Conservation (phyloP, 2,797 vertebrate genomes). For the Aphelocoma californica region DNA sequence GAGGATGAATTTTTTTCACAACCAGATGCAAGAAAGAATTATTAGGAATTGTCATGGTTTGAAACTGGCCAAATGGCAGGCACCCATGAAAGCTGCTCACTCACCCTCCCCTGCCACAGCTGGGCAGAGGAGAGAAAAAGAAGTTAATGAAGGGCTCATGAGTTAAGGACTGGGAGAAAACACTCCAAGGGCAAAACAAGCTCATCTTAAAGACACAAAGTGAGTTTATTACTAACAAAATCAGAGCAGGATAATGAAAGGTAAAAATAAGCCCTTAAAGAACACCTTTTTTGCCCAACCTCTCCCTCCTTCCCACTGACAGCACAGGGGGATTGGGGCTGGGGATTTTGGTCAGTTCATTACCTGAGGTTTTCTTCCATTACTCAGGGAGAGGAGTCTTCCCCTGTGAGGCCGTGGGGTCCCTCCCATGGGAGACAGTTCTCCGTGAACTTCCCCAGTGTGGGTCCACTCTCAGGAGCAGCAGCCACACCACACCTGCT, state of each 20-base stretch:
- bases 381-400: neutral
- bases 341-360: neutral
- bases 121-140: neutral
- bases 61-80: neutral
- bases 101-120: neutral
- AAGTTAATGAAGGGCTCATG: neutral
- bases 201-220: neutral
- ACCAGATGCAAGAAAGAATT: neutral
- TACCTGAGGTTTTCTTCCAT: rapidly evolving
- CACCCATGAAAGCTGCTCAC: rapidly evolving
- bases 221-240: neutral
- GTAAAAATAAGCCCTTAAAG: neutral
- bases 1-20: neutral
- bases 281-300: rapidly evolving
- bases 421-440: rapidly evolving
- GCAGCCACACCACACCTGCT: too few relatives aligned
- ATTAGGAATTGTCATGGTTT: neutral
- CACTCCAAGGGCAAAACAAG: neutral
- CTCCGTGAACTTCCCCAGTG: rapidly evolving
- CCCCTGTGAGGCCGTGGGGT: rapidly evolving
- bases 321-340: rapidly evolving
- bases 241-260: neutral
- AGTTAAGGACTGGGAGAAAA: neutral
- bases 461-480: neutral
- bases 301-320: rapidly evolving